A percentile compares a stretch with the other conserved stretches of the same genome.
These are phyloP conservation scores for Sitophilus oryzae DNA, from an alignment of 1,140 invertebrate species.

Conservation along the genomic window DNA sequence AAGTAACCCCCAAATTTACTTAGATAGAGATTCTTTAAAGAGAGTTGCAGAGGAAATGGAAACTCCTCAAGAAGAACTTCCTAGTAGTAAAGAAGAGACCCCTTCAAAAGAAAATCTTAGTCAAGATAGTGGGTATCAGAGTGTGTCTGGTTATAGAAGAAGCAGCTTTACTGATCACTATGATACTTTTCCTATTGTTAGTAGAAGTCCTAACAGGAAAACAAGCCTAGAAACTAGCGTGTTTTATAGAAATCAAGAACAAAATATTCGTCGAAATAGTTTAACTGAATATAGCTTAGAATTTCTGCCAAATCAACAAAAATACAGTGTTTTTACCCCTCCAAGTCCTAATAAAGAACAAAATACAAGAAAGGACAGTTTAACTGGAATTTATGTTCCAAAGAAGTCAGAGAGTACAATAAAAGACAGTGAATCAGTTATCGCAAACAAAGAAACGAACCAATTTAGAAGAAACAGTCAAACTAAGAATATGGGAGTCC, in stretches of 20 bases:
- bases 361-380: not conserved
- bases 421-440: not conserved
- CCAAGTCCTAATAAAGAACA: not conserved
- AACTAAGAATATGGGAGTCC: not conserved
- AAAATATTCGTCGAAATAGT: not conserved
- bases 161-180: conserved; percentile 24
- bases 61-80: conserved; percentile 15
- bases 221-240: not conserved
- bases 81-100: conserved; percentile 25
- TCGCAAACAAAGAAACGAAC: not conserved
- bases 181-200: conserved; percentile 9
- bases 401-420: not conserved
- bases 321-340: too few species aligned
- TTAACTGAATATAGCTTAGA: not conserved
- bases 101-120: conserved; percentile 51
- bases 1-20: conserved; percentile 21
- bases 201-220: not conserved
- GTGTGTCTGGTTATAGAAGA: conserved; percentile 26
- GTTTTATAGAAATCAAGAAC: not conserved
- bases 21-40: conserved; percentile 20
- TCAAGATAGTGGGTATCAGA: conserved; percentile 49
- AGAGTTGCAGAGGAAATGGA: conserved; percentile 38
- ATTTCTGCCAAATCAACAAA: too few species aligned
- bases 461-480: not conserved
- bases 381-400: not conserved